A percentile compares a stretch with the other conserved stretches of the same genome.
Conservation (phyloP, 2,797 vertebrate species). For the Alauda arvensis region DNA sequence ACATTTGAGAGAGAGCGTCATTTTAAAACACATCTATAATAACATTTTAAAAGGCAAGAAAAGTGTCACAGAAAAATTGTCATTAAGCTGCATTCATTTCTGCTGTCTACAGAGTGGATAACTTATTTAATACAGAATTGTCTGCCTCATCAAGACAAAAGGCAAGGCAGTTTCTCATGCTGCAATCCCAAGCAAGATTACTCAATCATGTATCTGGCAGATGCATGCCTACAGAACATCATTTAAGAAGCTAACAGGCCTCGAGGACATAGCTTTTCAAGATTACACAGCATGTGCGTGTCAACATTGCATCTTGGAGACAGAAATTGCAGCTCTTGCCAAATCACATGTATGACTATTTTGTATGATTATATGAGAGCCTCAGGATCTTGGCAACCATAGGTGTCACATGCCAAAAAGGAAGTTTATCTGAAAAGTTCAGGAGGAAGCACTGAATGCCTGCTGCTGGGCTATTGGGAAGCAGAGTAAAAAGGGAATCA, state of each 20-base stretch:
- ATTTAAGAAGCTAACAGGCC: not conserved
- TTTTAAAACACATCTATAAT: not conserved
- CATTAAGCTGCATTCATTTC: not conserved
- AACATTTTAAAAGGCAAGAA: not conserved
- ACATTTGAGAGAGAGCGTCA: fast-evolving
- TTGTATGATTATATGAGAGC: not conserved
- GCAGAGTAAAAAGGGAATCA: not conserved
- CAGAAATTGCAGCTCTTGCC: not conserved
- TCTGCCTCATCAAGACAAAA: not conserved
- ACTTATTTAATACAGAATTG: not conserved
- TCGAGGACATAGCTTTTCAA: constrained; percentile 24
- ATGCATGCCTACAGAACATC: not conserved
- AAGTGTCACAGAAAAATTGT: not conserved
- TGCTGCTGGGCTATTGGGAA: not conserved
- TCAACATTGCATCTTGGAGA: constrained; percentile 7
- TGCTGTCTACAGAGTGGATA: not conserved
- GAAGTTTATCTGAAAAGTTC: not conserved
- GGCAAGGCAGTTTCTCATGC: not conserved
- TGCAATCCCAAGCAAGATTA: not conserved
- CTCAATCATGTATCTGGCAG: not conserved
- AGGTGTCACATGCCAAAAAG: not conserved
- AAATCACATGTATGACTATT: not conserved
- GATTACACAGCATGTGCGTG: not conserved
- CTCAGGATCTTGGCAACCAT: not conserved
- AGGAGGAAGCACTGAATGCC: not conserved